Percentiles rank a stretch among this genome's conserved stretches.
phyloP scores from a whole-genome alignment of 2,888 invertebrate genomes.

The Eristalinus sepulchralis region DNA sequence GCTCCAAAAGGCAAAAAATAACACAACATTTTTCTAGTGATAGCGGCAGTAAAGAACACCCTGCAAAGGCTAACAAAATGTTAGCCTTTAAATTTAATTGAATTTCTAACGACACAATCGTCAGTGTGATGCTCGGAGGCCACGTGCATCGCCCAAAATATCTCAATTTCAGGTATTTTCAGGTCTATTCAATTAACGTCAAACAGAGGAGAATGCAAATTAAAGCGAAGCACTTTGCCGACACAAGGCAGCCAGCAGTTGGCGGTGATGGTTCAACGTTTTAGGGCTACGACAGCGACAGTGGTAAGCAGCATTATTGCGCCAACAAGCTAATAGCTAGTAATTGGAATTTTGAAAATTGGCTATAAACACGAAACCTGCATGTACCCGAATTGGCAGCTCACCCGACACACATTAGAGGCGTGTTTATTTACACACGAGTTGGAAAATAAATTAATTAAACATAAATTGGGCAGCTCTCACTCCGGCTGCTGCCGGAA shows the following conservation, averaged over 20 bases:
- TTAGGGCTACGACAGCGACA: background rate
- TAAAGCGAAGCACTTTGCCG: conserved; percentile 21
- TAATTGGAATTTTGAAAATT: conserved; percentile 65
- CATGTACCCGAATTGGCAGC: conserved; percentile 44
- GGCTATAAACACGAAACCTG: conserved; percentile 51
- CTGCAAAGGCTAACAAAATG: no score
- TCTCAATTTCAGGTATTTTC: background rate
- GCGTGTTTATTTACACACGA: conserved; percentile 51
- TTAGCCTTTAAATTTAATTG: no score
- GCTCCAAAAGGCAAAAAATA: no score
- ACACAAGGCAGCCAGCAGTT: background rate
- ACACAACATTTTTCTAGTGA: no score
- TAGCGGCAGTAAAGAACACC: no score
- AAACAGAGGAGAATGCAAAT: conserved; percentile 36
- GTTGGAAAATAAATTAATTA: conserved; percentile 60
- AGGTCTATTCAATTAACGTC: conserved; percentile 30
- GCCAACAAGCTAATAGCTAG: conserved; percentile 48
- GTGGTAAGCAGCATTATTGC: conserved; percentile 41
- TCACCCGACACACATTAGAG: conserved; percentile 15
- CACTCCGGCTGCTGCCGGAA: background rate
- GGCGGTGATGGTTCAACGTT: background rate
- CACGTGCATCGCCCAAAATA: background rate
- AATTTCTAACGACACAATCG: no score
- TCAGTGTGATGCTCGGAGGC: no score
- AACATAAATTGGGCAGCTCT: conserved; percentile 39